Evolutionary conservation across 2,797 vertebrate species (phyloP).

Genomic region (Psittacula derbiana): DNA sequence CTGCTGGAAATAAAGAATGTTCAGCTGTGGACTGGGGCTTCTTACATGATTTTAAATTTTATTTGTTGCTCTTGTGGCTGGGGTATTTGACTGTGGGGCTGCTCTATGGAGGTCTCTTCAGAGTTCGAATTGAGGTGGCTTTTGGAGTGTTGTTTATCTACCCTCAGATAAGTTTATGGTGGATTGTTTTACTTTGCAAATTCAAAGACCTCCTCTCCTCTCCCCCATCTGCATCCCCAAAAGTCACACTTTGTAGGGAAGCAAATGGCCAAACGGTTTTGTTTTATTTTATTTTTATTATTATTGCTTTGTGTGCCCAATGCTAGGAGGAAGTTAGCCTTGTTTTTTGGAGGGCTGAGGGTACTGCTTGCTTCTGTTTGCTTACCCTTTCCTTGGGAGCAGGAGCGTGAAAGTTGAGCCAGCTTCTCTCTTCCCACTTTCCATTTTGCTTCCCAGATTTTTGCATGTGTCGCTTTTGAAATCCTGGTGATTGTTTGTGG

Average conservation of each 20-base stretch:
- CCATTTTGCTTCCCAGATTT: slow-evolving; percentile 19
- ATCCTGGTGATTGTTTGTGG: slow-evolving; percentile 52
- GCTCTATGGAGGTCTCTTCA: not conserved
- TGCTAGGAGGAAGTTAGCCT: not conserved
- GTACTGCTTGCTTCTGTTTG: not conserved
- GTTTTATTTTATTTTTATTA: not conserved
- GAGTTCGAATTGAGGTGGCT: not conserved
- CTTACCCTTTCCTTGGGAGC: not conserved
- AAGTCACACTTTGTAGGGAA: slow-evolving; percentile 22
- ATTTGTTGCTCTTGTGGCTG: not conserved
- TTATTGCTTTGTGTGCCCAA: not conserved
- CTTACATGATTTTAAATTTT: not conserved
- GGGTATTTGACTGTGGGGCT: not conserved
- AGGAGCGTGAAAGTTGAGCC: not conserved
- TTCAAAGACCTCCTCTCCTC: not conserved
- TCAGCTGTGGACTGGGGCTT: not conserved
- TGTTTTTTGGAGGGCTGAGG: not conserved
- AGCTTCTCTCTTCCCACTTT: slow-evolving; percentile 4
- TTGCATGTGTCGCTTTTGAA: not conserved
- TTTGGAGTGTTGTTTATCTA: not conserved
- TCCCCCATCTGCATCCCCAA: not conserved
- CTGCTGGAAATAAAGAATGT: not conserved
- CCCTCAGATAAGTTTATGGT: not conserved
- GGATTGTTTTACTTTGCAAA: slow-evolving; percentile 21
- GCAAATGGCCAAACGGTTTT: not conserved